phyloP scores from a whole-genome alignment of 2,797 vertebrate species.

The Chrosomus eos region DNA sequence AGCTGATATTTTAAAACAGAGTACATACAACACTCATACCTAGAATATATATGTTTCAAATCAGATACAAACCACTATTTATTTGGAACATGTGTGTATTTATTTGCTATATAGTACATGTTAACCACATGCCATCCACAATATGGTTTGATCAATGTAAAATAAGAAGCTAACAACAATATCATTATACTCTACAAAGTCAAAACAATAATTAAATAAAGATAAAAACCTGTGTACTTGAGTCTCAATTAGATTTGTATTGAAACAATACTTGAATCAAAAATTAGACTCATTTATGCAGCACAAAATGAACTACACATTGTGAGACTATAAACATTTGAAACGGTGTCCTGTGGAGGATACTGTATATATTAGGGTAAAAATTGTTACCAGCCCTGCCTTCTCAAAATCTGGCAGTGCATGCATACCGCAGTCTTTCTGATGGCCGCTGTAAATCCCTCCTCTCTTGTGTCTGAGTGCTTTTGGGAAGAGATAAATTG shows the following conservation, averaged over 20 bases:
- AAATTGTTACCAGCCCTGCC: slow-evolving; percentile 29
- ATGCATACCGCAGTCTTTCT: slow-evolving; percentile 24
- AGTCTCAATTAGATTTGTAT: slow-evolving; percentile 1
- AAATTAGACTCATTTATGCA: not conserved
- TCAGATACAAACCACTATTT: slow-evolving; percentile 28
- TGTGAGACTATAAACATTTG: slow-evolving; percentile 17
- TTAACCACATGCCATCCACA: slow-evolving; percentile 12
- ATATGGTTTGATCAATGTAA: slow-evolving; percentile 20
- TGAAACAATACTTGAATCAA: slow-evolving; percentile 2
- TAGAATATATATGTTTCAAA: slow-evolving; percentile 38
- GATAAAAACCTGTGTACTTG: not conserved
- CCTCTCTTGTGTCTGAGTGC: slow-evolving; percentile 44
- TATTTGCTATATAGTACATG: slow-evolving; percentile 7
- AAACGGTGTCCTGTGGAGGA: not conserved
- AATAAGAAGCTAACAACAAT: slow-evolving; percentile 16
- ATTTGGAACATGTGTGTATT: slow-evolving; percentile 40
- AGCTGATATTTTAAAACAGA: slow-evolving; percentile 26
- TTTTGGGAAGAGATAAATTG: slow-evolving; percentile 33
- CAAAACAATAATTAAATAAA: not conserved
- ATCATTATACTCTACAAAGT: not conserved
- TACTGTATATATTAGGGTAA: slow-evolving; percentile 14
- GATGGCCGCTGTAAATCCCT: slow-evolving; percentile 53
- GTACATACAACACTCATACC: not conserved
- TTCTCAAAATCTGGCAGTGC: slow-evolving; percentile 28
- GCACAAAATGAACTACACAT: not conserved